Conservation (phyloP, 2,888 invertebrate genomes). For the Teleogryllus oceanicus region DNA sequence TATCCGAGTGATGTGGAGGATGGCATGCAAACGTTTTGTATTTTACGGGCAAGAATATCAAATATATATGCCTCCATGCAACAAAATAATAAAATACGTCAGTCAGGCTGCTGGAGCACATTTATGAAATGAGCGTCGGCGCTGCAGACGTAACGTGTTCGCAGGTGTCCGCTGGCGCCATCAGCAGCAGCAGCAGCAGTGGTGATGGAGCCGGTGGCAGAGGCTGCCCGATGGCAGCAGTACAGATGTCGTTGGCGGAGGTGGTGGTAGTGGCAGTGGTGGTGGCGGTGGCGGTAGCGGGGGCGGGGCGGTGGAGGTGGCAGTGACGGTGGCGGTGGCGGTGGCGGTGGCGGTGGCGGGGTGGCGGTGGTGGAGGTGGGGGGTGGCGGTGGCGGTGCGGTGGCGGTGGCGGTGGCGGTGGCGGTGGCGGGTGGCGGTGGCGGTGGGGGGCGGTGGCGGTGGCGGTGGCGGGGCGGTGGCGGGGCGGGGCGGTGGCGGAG, state of each 20-base stretch:
- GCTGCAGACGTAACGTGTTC: no score
- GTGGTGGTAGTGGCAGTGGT: constrained; percentile 49
- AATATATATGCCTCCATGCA: no score
- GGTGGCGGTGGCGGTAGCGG: not conserved
- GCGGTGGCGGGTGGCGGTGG: not conserved
- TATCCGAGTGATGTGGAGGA: no score
- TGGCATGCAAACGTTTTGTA: no score
- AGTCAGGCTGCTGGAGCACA: no score
- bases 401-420: constrained; percentile 51
- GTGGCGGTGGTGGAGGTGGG: not conserved
- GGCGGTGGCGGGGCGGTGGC: not conserved
- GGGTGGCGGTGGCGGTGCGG: constrained; percentile 51
- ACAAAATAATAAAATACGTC: no score
- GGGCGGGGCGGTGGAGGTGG: not conserved
- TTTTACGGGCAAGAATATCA: no score
- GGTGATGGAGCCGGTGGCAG: not conserved
- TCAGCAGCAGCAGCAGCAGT: no score
- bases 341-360: not conserved
- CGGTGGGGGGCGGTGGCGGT: not conserved
- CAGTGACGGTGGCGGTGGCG: not conserved
- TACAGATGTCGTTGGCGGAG: constrained; percentile 50
- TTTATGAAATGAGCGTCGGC: no score
- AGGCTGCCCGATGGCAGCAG: constrained; percentile 42
- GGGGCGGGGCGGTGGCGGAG: not conserved
- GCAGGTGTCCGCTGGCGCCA: no score